These are phyloP conservation scores for Netelia melanura DNA, from an alignment of 2,888 invertebrate species.

Conservation along the genomic window DNA sequence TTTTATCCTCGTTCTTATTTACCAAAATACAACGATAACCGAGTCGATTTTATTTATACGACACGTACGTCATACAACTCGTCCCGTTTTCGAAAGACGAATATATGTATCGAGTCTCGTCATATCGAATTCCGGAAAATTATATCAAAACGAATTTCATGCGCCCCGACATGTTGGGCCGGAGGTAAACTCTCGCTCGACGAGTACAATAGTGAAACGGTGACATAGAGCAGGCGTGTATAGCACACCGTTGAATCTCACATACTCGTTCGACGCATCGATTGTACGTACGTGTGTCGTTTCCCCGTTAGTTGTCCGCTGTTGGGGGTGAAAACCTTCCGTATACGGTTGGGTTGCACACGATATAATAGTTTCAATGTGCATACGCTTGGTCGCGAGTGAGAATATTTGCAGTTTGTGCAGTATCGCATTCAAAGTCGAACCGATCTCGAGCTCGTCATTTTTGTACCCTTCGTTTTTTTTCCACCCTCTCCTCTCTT, in stretches of 20 bases:
- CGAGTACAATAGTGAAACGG: slow-evolving; percentile 32
- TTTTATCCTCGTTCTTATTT: neutral
- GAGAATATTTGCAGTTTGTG: slow-evolving; percentile 41
- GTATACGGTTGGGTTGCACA: neutral
- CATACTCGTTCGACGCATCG: slow-evolving; percentile 33
- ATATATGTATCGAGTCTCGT: slow-evolving; percentile 1
- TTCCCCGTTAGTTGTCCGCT: slow-evolving; percentile 35
- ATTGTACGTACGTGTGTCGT: slow-evolving; percentile 28
- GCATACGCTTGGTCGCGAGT: slow-evolving; percentile 2
- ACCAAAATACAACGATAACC: slow-evolving; percentile 8
- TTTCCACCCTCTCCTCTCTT: neutral
- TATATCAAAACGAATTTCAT: slow-evolving; percentile 50
- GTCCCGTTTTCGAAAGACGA: neutral
- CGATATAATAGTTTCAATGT: slow-evolving; percentile 40
- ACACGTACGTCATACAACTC: neutral
- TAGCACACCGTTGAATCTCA: neutral
- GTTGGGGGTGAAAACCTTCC: slow-evolving; percentile 22
- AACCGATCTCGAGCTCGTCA: slow-evolving; percentile 21
- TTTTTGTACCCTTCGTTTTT: slow-evolving; percentile 4
- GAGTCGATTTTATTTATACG: slow-evolving; percentile 27
- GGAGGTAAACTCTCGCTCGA: slow-evolving; percentile 40
- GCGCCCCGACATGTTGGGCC: slow-evolving; percentile 21
- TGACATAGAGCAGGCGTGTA: slow-evolving; percentile 27
- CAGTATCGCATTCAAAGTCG: slow-evolving; percentile 36
- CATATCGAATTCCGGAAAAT: slow-evolving; percentile 56